Evolutionary conservation across 2,113 vertebrate genomes (phyloP).

Genomic region (Petaurus breviceps): DNA sequence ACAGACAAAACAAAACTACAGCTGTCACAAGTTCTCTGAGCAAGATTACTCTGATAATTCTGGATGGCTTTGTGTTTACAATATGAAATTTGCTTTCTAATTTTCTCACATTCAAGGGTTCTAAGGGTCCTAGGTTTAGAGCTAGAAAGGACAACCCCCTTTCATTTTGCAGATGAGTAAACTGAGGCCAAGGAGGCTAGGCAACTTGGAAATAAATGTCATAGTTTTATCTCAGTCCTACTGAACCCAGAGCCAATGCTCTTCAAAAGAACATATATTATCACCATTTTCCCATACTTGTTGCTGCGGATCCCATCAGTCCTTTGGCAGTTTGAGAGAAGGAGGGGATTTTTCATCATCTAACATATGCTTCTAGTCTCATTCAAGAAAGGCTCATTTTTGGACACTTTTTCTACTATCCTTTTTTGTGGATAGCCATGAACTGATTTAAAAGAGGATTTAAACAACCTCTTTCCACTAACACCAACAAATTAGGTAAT

Average conservation of each 20-base stretch:
- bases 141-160: background rate
- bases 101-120: constrained; percentile 29
- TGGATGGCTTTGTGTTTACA: constrained; percentile 54
- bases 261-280: constrained; percentile 53
- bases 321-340: constrained; percentile 9
- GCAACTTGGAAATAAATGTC: background rate
- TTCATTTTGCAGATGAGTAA: background rate
- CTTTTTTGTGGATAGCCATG: background rate
- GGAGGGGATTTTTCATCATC: constrained; percentile 14
- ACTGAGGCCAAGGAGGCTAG: background rate
- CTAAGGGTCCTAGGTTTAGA: background rate
- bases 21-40: constrained; percentile 64
- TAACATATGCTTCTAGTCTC: background rate
- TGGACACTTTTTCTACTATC: constrained; percentile 5
- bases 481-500: background rate
- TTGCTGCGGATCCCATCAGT: constrained; percentile 50
- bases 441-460: background rate
- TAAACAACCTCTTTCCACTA: constrained; percentile 1
- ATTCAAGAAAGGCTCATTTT: constrained; percentile 3
- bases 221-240: background rate
- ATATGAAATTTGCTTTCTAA: constrained; percentile 24
- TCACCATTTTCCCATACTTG: constrained; percentile 41
- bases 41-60: constrained; percentile 66
- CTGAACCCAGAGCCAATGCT: background rate
- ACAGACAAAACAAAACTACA: constrained; percentile 39